Evolutionary conservation across 1,140 invertebrate genomes (phyloP).

Genomic region (Aphis craccivora): DNA sequence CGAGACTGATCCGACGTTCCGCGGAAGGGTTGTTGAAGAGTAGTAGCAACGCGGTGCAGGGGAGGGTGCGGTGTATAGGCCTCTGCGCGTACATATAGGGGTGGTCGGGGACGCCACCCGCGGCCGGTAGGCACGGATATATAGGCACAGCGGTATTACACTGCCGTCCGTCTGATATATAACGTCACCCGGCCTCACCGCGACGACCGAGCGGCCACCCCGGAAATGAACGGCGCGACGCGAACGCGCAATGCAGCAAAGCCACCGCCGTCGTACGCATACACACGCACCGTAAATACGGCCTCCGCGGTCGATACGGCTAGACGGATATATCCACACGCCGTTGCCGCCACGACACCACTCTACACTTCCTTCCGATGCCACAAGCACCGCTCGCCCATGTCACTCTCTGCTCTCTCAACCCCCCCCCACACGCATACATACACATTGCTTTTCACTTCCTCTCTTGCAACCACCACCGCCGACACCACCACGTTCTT

Average conservation of each 20-base stretch:
- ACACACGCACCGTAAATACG: conserved; percentile 54
- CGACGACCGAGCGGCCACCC: conserved; percentile 50
- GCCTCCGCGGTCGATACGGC: conserved; percentile 58
- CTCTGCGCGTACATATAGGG: background rate
- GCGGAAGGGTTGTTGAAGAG: conserved; percentile 22
- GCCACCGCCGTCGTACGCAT: background rate
- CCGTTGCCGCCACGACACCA: background rate
- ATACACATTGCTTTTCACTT: background rate
- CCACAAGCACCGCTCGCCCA: background rate
- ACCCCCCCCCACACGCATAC: too few species aligned
- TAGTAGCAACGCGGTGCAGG: background rate
- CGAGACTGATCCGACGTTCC: background rate
- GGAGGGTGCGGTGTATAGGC: background rate
- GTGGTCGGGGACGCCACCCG: background rate
- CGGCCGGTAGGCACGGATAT: background rate
- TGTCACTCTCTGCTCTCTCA: too few species aligned
- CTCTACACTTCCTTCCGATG: conserved; percentile 15
- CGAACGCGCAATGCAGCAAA: conserved; percentile 56
- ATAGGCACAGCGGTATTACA: background rate
- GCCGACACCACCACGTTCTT: background rate
- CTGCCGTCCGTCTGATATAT: conserved; percentile 22
- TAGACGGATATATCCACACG: conserved; percentile 59
- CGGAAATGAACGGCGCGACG: conserved; percentile 58
- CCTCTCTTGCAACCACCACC: background rate
- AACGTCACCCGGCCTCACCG: conserved; percentile 8